phyloP scores from a whole-genome alignment of 1,140 invertebrate genomes.

The Holotrichia oblita region DNA sequence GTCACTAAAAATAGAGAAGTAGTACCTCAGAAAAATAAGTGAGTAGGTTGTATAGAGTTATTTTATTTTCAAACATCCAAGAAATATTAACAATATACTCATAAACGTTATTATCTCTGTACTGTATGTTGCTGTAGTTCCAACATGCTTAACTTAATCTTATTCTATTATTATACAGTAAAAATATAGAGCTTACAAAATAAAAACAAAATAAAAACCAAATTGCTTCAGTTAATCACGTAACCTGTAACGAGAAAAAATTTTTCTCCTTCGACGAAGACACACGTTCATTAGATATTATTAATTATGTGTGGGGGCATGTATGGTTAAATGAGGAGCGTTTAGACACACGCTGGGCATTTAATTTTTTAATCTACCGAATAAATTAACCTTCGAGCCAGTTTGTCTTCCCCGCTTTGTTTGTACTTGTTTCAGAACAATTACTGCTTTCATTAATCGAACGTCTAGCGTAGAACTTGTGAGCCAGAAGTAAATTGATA shows the following conservation, averaged over 20 bases:
- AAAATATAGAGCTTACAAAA: not conserved
- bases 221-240: constrained; percentile 13
- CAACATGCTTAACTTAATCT: too few relatives aligned
- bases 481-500: not conserved
- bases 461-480: not conserved
- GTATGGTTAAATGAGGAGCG: constrained; percentile 9
- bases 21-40: too few relatives aligned
- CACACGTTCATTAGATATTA: constrained; percentile 12
- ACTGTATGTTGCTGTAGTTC: too few relatives aligned
- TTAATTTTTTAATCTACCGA: constrained; percentile 38
- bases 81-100: too few relatives aligned
- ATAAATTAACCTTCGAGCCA: constrained; percentile 23
- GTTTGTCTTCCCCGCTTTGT: not conserved
- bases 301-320: constrained; percentile 27
- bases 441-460: not conserved
- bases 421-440: not conserved
- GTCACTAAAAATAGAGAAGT: too few relatives aligned
- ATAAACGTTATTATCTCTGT: too few relatives aligned
- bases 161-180: not conserved
- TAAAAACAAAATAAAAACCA: constrained; percentile 16
- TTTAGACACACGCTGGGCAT: constrained; percentile 22
- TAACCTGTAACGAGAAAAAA: constrained; percentile 25
- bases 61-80: too few relatives aligned
- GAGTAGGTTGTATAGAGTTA: too few relatives aligned
- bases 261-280: not conserved